Base-by-base conservation (phyloP, 2,888 invertebrate genomes). In the Nomada goodeniana region DNA sequence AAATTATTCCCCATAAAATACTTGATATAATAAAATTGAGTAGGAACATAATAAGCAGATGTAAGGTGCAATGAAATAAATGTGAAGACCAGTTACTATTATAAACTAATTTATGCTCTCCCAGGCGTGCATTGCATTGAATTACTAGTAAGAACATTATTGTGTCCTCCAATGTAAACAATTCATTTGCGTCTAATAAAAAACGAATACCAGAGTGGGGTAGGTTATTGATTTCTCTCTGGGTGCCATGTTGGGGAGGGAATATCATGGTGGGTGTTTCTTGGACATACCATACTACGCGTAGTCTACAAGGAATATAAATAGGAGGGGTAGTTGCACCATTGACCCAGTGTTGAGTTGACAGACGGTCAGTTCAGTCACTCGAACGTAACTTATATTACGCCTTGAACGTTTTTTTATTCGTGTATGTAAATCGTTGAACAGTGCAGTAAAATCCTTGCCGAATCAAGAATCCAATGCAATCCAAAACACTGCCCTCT, bases 341-440 rank as follows among this genome's bases (percentile, higher is more conserved):
- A 92, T 92, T 93, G 92, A 93, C 93, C 93, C 92, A 93, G 93
- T 93, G 92, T 91, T 91, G 90, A 90, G 90, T 92, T 91, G 90
- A 90, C 89, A 88, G 87, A 90, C 89, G 89, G 88, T 89, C 90
- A 89, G 91, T 90, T 90, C 90, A 90, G 89, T 92, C 89, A 88
- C 88, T 88, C 82, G 59, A 47, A 52, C 77, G 65, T 65, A 69
- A 78, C 60, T 80, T n/a, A 64, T 76, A 60, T 74, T 64, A 79
- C 74, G 64, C 68, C 76, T 86, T 80, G 64, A 44, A 55, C 74
- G 70, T 88, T 87, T 86, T 89, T 84, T 78, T 23, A 57, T 82
- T 83, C 67, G 42, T 67, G 64, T 73, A 67, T 59, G 80, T 83
- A 73, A 86, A 78, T 84, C 70, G 77, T 76, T 83, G 74, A 84